Conservation (phyloP, 2,888 invertebrate genomes). For the Macrosiphum euphorbiae region DNA sequence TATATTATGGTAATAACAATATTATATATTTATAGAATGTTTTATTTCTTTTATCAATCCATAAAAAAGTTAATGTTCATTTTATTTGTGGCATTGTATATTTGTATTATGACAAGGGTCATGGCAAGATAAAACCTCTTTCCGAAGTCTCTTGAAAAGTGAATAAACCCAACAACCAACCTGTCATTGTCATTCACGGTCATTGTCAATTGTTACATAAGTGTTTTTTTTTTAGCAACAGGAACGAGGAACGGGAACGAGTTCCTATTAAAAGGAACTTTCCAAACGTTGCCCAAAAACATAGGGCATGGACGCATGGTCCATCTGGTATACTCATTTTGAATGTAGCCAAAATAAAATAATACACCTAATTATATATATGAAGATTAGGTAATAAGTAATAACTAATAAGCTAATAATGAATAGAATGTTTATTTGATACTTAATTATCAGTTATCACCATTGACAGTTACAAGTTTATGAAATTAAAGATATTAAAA, state of each 20-base stretch:
- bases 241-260: no score
- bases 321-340: not conserved
- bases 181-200: not conserved
- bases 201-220: not conserved
- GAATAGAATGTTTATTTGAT: not conserved
- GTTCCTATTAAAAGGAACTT: no score
- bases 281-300: not conserved
- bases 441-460: not conserved
- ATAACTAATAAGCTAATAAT: not conserved
- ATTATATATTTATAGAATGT: not conserved
- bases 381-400: not conserved
- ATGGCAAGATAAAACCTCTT: not conserved
- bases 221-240: not conserved
- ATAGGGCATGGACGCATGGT: not conserved
- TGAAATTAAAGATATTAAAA: no score
- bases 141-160: not conserved
- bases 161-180: not conserved
- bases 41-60: slow-evolving; percentile 6
- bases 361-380: not conserved
- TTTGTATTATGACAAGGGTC: not conserved
- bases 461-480: no score
- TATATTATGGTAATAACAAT: not conserved
- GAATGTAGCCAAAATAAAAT: not conserved
- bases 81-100: not conserved
- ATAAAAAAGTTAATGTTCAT: not conserved